Evolutionary conservation across 2,797 vertebrate genomes (phyloP).

Genomic region (Danionella dracula): DNA sequence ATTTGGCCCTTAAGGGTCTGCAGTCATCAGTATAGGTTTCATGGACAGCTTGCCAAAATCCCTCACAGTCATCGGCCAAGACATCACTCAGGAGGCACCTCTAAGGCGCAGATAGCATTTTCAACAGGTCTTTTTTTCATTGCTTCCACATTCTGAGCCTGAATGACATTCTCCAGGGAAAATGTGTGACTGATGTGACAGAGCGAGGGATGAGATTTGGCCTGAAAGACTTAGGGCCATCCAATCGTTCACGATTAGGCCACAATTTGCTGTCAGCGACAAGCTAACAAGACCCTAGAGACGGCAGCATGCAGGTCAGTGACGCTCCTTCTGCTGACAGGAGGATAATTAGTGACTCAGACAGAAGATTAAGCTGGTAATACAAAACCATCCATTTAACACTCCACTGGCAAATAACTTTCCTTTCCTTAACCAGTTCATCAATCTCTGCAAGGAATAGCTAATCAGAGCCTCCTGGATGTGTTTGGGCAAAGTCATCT

Average conservation of each 20-base stretch:
- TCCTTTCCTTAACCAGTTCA: constrained; percentile 37
- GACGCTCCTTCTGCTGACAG: constrained; percentile 55
- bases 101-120: constrained; percentile 11
- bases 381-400: constrained; percentile 39
- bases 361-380: constrained; percentile 65
- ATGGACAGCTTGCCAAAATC: constrained; percentile 15
- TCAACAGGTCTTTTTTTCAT: constrained; percentile 7
- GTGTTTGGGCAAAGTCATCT: constrained; percentile 33
- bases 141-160: not conserved
- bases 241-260: constrained; percentile 39
- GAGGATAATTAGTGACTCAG: constrained; percentile 72
- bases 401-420: constrained; percentile 27
- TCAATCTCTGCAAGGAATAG: constrained; percentile 41
- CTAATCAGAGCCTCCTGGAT: constrained; percentile 39
- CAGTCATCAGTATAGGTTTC: constrained; percentile 24
- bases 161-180: constrained; percentile 25
- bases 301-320: constrained; percentile 25
- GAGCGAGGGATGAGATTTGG: constrained; percentile 23
- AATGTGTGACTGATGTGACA: constrained; percentile 41
- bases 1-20: not conserved
- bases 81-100: not conserved
- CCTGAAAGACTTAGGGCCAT: constrained; percentile 17
- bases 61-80: constrained; percentile 4
- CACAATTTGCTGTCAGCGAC: constrained; percentile 42
- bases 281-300: constrained; percentile 49